phyloP scores from a whole-genome alignment of 1,140 invertebrate genomes.

The Bursaphelenchus mucronatus region DNA sequence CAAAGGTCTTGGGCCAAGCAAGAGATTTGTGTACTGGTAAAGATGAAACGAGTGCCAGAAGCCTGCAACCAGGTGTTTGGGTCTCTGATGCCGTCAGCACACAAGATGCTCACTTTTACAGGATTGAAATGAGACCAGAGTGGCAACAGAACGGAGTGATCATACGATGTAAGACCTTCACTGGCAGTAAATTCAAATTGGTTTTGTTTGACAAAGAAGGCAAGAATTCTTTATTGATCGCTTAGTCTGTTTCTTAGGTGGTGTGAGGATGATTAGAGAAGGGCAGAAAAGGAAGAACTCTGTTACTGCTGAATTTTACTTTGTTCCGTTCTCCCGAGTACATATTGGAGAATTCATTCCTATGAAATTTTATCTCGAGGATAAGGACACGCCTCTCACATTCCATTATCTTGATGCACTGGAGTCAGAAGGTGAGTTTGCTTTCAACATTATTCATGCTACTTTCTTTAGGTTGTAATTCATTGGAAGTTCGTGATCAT shows the following conservation, averaged over 20 bases:
- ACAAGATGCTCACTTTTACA: constrained; percentile 58
- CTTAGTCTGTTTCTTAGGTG: constrained; percentile 38
- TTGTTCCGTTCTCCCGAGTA: constrained; percentile 56
- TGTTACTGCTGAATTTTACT: constrained; percentile 57
- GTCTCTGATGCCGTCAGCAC: constrained; percentile 35
- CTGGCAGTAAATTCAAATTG: constrained; percentile 60
- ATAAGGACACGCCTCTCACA: constrained; percentile 54
- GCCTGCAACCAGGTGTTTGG: constrained; percentile 37
- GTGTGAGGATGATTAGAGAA: constrained; percentile 55
- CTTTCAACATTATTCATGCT: neutral
- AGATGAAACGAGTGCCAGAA: constrained; percentile 17
- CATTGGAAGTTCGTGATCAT: constrained; percentile 47
- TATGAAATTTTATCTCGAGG: constrained; percentile 57
- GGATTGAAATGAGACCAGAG: constrained; percentile 44
- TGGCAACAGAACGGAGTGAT: constrained; percentile 47
- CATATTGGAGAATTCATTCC: constrained; percentile 57
- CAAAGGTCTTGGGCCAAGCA: constrained; percentile 56
- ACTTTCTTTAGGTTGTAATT: constrained; percentile 42
- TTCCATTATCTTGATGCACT: constrained; percentile 59
- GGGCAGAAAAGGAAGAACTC: constrained; percentile 53
- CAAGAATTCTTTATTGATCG: constrained; percentile 25
- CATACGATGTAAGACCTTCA: constrained; percentile 53
- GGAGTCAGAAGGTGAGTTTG: constrained; percentile 46
- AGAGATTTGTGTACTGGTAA: constrained; percentile 44
- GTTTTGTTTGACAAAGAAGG: constrained; percentile 60